Evolutionary conservation across 1,140 invertebrate species (phyloP), one percentile per base, ranked within the genome.

Genomic region (Musca vetustissima): DNA sequence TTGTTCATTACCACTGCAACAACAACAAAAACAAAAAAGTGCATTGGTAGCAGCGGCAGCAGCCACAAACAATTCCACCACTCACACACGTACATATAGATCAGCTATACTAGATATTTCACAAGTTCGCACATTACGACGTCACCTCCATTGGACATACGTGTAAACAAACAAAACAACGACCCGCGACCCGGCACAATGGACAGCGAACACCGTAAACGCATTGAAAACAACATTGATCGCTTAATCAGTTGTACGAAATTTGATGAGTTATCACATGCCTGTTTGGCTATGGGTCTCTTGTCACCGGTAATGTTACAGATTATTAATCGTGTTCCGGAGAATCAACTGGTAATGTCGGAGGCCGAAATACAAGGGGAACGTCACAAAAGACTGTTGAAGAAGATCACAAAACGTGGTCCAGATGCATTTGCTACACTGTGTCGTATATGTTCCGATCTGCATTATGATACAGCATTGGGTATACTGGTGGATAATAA

Each of bases 321-420:
- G 2, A 76, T 68, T 17, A 69, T 74, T 4, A 70, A 80, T n/a
- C 19, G 52, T 14, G 22, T 28, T 25, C 55, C 64, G 0, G 64
- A 69, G 4, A 71, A 72, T 24, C 66, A 71, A 64, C 48, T 21
- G 32, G 55, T 65, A 1, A 13, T n/a, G 17, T 47, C 17, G 0
- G 32, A 43, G 19, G 69, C 69, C 2, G 67, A 76, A 14, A 47
- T 64, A 3, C 36, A 22, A 1, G 15, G 17, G n/a, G 53, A 72
- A 13, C 65, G 59, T 61, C 77, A 76, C 24, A 66, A 52, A 11
- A 66, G 25, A 4, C 65, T 74, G 8, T 76, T 77, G 4, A 6
- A 57, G 0, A 80, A 80, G 61, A 70, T 80, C 19, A 80, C 71
- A 6, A 64, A 76, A 24, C 72, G 78, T 0, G 78, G 78, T 14